These are phyloP conservation scores for Hofmannophila pseudospretella DNA, from an alignment of 2,888 invertebrate genomes.

Conservation along the genomic window DNA sequence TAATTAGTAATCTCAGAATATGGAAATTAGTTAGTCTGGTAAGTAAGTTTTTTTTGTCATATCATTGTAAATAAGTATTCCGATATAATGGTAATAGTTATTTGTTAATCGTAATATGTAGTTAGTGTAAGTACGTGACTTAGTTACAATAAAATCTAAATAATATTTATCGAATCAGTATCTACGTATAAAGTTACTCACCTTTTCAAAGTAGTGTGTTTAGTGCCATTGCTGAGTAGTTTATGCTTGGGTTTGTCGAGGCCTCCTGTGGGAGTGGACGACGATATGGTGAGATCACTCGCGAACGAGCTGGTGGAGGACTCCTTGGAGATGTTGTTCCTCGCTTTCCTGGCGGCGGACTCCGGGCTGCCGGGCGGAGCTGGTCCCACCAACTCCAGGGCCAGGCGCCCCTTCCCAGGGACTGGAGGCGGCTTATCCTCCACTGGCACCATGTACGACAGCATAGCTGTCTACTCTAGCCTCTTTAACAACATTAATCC, in stretches of 20 bases:
- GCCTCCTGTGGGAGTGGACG: constrained; percentile 79
- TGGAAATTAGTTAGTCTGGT: too few relatives aligned
- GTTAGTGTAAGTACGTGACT: too few relatives aligned
- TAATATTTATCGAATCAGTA: too few relatives aligned
- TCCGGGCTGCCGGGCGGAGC: constrained; percentile 56
- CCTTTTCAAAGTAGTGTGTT: constrained; percentile 85
- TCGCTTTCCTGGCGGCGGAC: constrained; percentile 41
- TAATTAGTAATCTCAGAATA: too few relatives aligned
- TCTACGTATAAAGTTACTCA: constrained; percentile 57
- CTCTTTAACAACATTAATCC: neutral
- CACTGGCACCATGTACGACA: constrained; percentile 88
- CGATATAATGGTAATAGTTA: too few relatives aligned
- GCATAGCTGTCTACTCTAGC: constrained; percentile 69
- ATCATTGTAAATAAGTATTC: too few relatives aligned
- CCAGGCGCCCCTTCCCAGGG: constrained; percentile 72
- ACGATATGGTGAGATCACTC: constrained; percentile 81
- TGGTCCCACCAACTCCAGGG: constrained; percentile 65
- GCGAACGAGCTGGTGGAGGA: constrained; percentile 85
- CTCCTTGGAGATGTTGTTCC: constrained; percentile 78
- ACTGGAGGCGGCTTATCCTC: constrained; percentile 85
- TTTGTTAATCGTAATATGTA: too few relatives aligned
- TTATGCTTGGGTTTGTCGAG: constrained; percentile 83
- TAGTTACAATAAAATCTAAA: too few relatives aligned
- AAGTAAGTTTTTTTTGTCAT: too few relatives aligned
- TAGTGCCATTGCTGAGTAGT: constrained; percentile 82